Evolutionary conservation across 2,797 vertebrate species (phyloP).

Genomic region (Phoebastria nigripes): DNA sequence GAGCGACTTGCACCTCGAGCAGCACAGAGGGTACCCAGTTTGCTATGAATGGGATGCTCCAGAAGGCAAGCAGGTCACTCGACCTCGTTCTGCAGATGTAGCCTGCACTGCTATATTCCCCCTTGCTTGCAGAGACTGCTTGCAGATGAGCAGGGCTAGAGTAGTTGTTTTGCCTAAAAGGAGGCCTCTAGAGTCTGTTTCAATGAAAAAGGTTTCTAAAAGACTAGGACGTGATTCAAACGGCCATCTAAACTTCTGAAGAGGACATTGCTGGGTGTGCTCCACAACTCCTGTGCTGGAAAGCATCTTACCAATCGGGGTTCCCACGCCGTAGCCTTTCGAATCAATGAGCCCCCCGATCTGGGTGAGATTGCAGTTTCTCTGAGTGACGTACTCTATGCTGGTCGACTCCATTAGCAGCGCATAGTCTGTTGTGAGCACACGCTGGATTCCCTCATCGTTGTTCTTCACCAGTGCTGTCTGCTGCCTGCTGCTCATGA

Average conservation of each 20-base stretch:
- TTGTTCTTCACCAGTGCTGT: conserved; percentile 93
- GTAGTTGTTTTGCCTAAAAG: neutral
- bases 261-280: neutral
- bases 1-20: neutral
- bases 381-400: conserved; percentile 97
- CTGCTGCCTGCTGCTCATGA: conserved; percentile 97
- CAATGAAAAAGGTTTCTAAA: neutral
- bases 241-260: neutral
- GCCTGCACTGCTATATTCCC: neutral
- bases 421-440: conserved; percentile 94
- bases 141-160: neutral
- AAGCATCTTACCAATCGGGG: conserved; percentile 88
- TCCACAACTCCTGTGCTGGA: neutral
- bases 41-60: neutral
- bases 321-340: conserved; percentile 97
- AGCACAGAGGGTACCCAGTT: neutral
- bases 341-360: conserved; percentile 97
- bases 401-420: conserved; percentile 98
- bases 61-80: neutral
- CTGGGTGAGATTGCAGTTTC: conserved; percentile 98
- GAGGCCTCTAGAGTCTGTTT: neutral
- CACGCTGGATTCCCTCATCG: conserved; percentile 92
- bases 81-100: neutral
- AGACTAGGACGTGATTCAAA: too few relatives aligned
- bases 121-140: neutral